Percentiles rank a stretch among this genome's conserved stretches.
These are phyloP conservation scores for Ellobium chinense DNA, from an alignment of 2,888 invertebrate species.

Conservation along the genomic window DNA sequence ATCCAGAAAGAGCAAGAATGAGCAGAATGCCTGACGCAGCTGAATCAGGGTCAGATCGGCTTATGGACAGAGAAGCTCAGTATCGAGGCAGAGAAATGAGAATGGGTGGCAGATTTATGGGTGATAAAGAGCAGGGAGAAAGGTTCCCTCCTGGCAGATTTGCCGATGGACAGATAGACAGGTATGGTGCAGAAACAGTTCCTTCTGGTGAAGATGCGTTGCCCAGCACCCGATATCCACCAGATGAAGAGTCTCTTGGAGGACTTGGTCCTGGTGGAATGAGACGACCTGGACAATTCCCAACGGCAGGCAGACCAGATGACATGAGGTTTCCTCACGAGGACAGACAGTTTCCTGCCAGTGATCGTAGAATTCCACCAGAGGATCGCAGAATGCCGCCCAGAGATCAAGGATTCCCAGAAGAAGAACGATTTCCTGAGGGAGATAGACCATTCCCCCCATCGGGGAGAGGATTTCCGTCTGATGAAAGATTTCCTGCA, in stretches of 20 bases:
- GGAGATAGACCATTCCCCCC: constrained; percentile 30
- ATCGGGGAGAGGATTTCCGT: not conserved
- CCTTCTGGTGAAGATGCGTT: constrained; percentile 10
- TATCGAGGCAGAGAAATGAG: constrained; percentile 26
- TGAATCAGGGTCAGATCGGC: constrained; percentile 1
- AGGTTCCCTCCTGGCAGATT: constrained; percentile 10
- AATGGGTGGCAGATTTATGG: constrained; percentile 5
- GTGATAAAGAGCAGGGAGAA: not conserved
- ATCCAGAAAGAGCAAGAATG: not conserved
- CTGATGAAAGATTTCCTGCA: constrained; percentile 7
- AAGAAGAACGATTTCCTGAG: constrained; percentile 21
- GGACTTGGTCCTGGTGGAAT: not conserved
- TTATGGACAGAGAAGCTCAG: constrained; percentile 4
- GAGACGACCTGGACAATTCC: constrained; percentile 1
- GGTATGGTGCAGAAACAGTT: not conserved
- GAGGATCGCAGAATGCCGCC: constrained; percentile 6
- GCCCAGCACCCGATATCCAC: constrained; percentile 39
- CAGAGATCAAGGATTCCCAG: constrained; percentile 20
- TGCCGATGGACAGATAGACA: not conserved
- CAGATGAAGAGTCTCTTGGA: constrained; percentile 8
- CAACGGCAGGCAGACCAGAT: constrained; percentile 21
- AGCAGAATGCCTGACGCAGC: not conserved
- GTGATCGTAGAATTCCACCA: constrained; percentile 7
- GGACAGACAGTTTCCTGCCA: not conserved
- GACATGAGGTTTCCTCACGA: not conserved